Evolutionary conservation across 2,113 vertebrate genomes (phyloP), one percentile per base, ranked within the genome.

Genomic region (Castor canadensis): DNA sequence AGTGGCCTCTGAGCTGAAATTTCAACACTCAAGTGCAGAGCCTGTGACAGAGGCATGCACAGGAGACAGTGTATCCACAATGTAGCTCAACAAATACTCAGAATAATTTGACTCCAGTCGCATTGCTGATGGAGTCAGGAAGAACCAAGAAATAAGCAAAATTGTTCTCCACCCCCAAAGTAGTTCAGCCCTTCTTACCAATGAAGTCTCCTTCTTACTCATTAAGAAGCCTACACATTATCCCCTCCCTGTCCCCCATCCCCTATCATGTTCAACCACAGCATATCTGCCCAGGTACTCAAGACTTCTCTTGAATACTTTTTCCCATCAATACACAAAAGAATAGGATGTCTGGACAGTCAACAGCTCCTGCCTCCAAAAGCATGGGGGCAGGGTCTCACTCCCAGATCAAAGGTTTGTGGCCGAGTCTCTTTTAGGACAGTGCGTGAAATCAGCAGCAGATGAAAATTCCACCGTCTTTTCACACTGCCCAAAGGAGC

Each of bases 391-490:
- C 12, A 22, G 26, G 28, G 28, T 92, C 93, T 97, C 75, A 72
- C 62, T 95, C 72, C 69, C 64, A 93, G 94, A 96, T 94, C 96
- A 96, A 95, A 97, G 95, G 84, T 80, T 76, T 87, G 83, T 72
- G 90, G 91, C 91, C n/a, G 93, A 95, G 92, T 96, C 93, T 87
- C 90, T 94, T 60, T 82, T 11, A 10, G 80, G 67, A 79, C 69
- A 76, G 45, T 40, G 58, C 67, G 20, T 35, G 5, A 96, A 75
- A 83, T 62, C 87, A 4, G 95, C 85, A 76, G 73, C 93, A 93
- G 90, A 90, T 3, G 13, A 95, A 83, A 96, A 88, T 75, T 69
- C 85, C 73, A 30, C 67, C 6, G 2, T 81, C 62, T 73, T 92
- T 84, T 77, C 60, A 66, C 17, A 35, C 9, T 89, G 38, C 26